Percentiles rank a stretch among this genome's conserved stretches.
Evolutionary conservation across 1,140 invertebrate species (phyloP).

Genomic region (Drosophila micromelanica): DNA sequence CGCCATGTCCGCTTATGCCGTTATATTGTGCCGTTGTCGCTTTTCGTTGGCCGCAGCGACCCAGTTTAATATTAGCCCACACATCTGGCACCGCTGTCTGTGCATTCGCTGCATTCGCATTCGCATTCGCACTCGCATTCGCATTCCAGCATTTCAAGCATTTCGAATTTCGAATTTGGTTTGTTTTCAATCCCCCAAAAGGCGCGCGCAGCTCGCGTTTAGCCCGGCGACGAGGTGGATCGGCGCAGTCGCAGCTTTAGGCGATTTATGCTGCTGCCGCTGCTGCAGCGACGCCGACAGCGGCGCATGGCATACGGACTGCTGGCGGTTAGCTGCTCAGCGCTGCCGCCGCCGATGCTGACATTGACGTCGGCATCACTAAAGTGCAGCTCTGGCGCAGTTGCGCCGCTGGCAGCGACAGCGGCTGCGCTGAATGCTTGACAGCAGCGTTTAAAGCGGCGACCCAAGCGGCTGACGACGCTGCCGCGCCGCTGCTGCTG

Average conservation of each 20-base stretch:
- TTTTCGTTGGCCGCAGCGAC: conserved; percentile 2
- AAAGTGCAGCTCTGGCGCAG: conserved; percentile 26
- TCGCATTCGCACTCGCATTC: not conserved
- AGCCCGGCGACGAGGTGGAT: conserved; percentile 66
- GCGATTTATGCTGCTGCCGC: conserved; percentile 51
- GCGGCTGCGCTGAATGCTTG: conserved; percentile 31
- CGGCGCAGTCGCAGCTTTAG: conserved; percentile 67
- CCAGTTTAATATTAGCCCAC: conserved; percentile 15
- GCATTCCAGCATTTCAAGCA: conserved; percentile 23
- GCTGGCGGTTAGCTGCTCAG: conserved; percentile 59
- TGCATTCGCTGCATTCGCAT: not conserved
- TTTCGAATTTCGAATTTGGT: conserved; percentile 20
- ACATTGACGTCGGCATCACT: conserved; percentile 12
- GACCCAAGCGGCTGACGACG: conserved; percentile 58
- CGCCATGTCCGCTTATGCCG: not conserved
- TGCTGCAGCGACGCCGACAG: conserved; percentile 60
- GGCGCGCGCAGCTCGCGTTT: conserved; percentile 23
- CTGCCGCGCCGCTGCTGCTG: conserved; percentile 22
- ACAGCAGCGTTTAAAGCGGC: conserved; percentile 58
- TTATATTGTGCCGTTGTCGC: conserved; percentile 5
- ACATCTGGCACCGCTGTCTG: conserved; percentile 4
- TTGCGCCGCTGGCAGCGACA: not conserved
- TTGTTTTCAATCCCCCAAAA: conserved; percentile 6
- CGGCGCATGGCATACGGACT: conserved; percentile 52
- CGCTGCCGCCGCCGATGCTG: conserved; percentile 42